These are phyloP conservation scores for Acanthaster planci DNA, from an alignment of 35 echinoderm and acorn worm genomes.

Conservation along the genomic window DNA sequence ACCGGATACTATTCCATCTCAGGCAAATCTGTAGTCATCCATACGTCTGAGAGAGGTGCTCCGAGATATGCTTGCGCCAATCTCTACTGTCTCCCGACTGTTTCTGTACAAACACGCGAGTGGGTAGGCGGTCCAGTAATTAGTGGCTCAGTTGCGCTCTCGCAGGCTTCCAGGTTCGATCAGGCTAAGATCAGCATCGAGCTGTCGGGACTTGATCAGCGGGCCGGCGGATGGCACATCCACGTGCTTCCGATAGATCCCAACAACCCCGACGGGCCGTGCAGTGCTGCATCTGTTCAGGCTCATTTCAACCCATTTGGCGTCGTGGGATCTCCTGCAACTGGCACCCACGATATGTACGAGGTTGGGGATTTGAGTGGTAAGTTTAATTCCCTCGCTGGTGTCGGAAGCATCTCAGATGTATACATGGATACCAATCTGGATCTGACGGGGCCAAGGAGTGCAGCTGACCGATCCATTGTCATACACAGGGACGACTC, in stretches of 20 bases:
- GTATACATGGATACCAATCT: conserved; percentile 68
- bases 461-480: conserved; percentile 66
- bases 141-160: conserved; percentile 37
- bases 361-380: conserved; percentile 93
- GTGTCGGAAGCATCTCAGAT: background rate
- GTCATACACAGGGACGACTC: conserved; percentile 71
- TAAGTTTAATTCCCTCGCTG: conserved; percentile 73
- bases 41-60: conserved; percentile 55
- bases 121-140: conserved; percentile 67
- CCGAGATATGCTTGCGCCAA: conserved; percentile 66
- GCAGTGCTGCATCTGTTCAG: conserved; percentile 46
- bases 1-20: conserved; percentile 60
- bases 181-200: conserved; percentile 33
- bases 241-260: conserved; percentile 85
- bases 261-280: conserved; percentile 34
- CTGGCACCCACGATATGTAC: conserved; percentile 79
- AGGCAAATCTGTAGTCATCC: conserved; percentile 74
- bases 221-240: conserved; percentile 82
- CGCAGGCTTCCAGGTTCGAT: conserved; percentile 53
- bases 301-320: conserved; percentile 94
- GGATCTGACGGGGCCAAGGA: conserved; percentile 67
- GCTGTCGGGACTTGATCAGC: conserved; percentile 36
- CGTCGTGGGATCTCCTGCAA: conserved; percentile 34
- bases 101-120: background rate
- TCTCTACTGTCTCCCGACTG: conserved; percentile 38